Evolutionary conservation across 2,797 vertebrate genomes (phyloP), one percentile per base, ranked within the genome.

Genomic region (Gymnoscopelus braueri): DNA sequence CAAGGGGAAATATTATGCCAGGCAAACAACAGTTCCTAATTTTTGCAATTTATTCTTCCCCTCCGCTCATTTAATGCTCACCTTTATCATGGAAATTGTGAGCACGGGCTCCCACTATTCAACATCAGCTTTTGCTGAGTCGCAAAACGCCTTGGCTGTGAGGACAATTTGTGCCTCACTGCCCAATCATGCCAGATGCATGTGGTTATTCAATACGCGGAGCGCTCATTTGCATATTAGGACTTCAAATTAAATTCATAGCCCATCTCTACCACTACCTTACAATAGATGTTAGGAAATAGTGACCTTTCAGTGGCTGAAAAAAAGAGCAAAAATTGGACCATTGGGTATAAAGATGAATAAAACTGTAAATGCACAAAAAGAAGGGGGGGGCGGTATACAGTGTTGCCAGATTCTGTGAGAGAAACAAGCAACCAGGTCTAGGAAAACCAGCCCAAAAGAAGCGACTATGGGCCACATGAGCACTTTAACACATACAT

Each of bases 81-180:
- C 89, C 88, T 93, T 92, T 91, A 86, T 91, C 82, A 87, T 84
- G 83, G 75, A 91, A 90, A 91, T 92, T 82, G 74, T 70, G 80
- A 84, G 72, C 80, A 70, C 26, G 1, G 24, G 73, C 67, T 83
- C 58, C 1, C 74, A 72, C 82, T 85, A 78, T 84, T 86, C 70
- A 84, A 83, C 78, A 71, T 83, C 84, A 83, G 87, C 83, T 93
- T 92, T 89, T 93, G 92, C 92, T 93, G 92, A 93, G 85, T 92
- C 80, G 89, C 82, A 85, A 89, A 91, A 91, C 67, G 78, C 80
- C 84, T 83, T 67, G 77, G 89, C 85, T 58, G 1, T 19, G 77
- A 80, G 83, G 89, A 91, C 83, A 78, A 84, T 91, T 90, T 90
- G 87, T 89, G 88, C 85, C 82, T 77, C 81, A 64, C 84, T 81